phyloP scores from a whole-genome alignment of 2,113 vertebrate genomes.

The Notarius quadriscutis region DNA sequence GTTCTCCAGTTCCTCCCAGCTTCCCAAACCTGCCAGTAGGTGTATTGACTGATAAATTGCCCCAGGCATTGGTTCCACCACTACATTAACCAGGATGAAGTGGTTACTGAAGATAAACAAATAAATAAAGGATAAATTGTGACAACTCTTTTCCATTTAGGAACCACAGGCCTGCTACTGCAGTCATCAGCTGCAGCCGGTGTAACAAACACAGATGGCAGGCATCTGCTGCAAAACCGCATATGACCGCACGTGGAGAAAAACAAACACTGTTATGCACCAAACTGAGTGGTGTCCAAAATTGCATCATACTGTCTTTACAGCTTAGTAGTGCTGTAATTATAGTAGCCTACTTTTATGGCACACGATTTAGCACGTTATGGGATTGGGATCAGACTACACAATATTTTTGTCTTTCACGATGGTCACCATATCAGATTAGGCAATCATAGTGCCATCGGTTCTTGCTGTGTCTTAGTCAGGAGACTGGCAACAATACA shows the following conservation, averaged over 20 bases:
- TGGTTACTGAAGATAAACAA: neutral
- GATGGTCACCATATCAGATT: too few relatives aligned
- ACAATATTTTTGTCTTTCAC: too few relatives aligned
- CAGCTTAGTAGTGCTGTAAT: neutral
- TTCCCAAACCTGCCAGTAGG: neutral
- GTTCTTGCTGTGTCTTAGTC: too few relatives aligned
- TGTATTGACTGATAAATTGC: neutral
- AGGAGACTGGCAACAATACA: too few relatives aligned
- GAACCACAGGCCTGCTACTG: neutral
- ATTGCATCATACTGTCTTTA: neutral
- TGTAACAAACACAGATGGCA: slow-evolving; percentile 21
- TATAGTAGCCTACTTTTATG: neutral
- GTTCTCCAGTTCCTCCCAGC: neutral
- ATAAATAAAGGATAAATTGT: neutral
- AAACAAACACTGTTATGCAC: neutral
- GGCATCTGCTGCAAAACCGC: slow-evolving; percentile 12
- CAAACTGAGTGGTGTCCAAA: neutral
- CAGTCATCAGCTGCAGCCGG: neutral
- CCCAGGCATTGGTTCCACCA: neutral
- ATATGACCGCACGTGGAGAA: slow-evolving; percentile 2
- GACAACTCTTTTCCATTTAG: neutral
- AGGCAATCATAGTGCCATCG: too few relatives aligned
- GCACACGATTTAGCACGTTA: neutral
- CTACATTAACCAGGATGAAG: neutral
- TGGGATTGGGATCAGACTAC: too few relatives aligned